Percentiles rank a stretch among this genome's conserved stretches.
Conservation (phyloP, 2,113 vertebrate species). For the Sciurus niger region DNA sequence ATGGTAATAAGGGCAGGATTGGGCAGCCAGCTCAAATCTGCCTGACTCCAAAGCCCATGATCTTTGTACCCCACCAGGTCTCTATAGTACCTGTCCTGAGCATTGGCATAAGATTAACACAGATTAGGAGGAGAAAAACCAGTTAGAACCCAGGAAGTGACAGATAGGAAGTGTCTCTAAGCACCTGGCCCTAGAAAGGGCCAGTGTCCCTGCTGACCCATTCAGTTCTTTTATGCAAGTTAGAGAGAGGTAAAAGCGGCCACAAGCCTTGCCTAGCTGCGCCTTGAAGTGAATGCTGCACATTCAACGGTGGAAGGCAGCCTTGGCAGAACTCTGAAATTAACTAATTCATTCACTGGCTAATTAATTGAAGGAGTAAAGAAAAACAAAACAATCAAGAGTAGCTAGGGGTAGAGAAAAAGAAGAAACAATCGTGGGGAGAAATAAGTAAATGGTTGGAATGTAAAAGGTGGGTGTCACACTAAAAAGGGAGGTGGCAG, state of each 20-base stretch:
- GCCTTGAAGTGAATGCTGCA: not conserved
- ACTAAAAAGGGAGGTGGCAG: not conserved
- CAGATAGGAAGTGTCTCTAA: not conserved
- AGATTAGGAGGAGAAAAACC: not conserved
- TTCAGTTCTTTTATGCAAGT: not conserved
- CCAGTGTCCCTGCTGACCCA: not conserved
- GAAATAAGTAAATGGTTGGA: not conserved
- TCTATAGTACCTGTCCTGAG: not conserved
- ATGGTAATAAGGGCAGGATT: not conserved
- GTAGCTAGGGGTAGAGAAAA: not conserved
- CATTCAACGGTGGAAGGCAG: not conserved
- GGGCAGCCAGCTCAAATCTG: not conserved
- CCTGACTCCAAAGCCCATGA: not conserved
- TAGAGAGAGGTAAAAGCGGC: not conserved
- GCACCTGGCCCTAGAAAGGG: not conserved
- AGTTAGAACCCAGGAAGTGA: not conserved
- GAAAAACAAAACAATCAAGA: not conserved
- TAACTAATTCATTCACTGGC: not conserved
- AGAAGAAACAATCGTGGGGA: not conserved
- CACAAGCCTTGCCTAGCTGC: not conserved
- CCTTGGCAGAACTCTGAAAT: not conserved
- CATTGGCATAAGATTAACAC: not conserved
- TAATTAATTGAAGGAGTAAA: slow-evolving; percentile 23
- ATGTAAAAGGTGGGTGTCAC: not conserved
- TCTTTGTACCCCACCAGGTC: not conserved